Percentiles rank a stretch among this genome's conserved stretches.
phyloP scores from a whole-genome alignment of 2,113 vertebrate genomes.

The Corapipo altera region DNA sequence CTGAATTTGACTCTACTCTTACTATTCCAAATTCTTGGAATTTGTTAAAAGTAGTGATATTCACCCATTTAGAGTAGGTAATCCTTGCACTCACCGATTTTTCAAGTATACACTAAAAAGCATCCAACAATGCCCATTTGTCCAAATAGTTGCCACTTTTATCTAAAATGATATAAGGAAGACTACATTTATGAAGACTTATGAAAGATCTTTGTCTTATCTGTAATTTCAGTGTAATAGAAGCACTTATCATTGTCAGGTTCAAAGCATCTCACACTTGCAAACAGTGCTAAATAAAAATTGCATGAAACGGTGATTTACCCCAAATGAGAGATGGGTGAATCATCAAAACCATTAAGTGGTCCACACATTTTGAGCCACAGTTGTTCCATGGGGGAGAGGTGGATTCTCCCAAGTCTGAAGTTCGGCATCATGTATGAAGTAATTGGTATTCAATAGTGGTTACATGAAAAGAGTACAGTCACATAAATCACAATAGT shows the following conservation, averaged over 20 bases:
- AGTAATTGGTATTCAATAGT: neutral
- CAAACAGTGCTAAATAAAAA: neutral
- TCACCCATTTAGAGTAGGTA: neutral
- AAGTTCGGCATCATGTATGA: neutral
- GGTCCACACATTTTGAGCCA: neutral
- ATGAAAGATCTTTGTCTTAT: neutral
- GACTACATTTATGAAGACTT: neutral
- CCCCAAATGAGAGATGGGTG: neutral
- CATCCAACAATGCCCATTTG: neutral
- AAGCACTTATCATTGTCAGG: neutral
- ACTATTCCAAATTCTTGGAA: neutral
- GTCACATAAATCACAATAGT: neutral
- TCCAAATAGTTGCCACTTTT: neutral
- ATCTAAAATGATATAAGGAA: neutral
- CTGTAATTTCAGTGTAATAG: neutral
- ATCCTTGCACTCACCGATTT: neutral
- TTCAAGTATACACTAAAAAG: neutral
- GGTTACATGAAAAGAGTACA: neutral
- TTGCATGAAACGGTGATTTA: neutral
- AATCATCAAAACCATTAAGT: neutral
- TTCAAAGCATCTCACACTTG: neutral
- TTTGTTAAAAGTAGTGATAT: neutral
- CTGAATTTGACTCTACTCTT: neutral
- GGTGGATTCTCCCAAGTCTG: neutral
- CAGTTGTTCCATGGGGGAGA: neutral